phyloP scores from a whole-genome alignment of 2,888 invertebrate genomes.

The Gastrophysa polygoni region DNA sequence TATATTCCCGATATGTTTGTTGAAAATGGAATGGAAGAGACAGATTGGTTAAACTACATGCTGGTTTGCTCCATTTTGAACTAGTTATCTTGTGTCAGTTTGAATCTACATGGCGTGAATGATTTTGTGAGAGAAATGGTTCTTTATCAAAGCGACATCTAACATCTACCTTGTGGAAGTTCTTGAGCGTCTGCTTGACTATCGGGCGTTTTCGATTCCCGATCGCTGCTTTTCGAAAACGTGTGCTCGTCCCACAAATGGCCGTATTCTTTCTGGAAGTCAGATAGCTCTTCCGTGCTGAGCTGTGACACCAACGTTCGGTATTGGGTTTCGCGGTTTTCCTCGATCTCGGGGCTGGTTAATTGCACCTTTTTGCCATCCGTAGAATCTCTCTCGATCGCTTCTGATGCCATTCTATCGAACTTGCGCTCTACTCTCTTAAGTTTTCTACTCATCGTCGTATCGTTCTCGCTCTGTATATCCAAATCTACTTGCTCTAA shows the following conservation, averaged over 20 bases:
- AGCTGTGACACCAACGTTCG: constrained; percentile 60
- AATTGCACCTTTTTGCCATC: constrained; percentile 48
- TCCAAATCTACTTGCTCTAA: constrained; percentile 49
- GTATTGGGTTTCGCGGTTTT: constrained; percentile 56
- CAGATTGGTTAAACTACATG: constrained; percentile 29
- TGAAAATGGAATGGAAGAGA: constrained; percentile 26
- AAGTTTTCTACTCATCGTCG: constrained; percentile 54
- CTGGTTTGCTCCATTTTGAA: constrained; percentile 23
- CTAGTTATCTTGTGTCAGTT: constrained; percentile 36
- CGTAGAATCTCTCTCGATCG: constrained; percentile 52
- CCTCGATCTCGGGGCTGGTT: constrained; percentile 53
- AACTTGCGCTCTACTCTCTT: constrained; percentile 60
- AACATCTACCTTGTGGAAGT: constrained; percentile 59
- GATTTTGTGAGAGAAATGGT: constrained; percentile 38
- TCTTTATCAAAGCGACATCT: constrained; percentile 48
- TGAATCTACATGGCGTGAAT: constrained; percentile 43
- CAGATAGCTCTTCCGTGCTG: constrained; percentile 61
- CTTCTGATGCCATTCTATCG: constrained; percentile 61
- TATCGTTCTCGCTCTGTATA: constrained; percentile 37
- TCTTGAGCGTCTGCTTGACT: constrained; percentile 58
- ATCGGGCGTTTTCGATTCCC: constrained; percentile 58
- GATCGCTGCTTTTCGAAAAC: constrained; percentile 57
- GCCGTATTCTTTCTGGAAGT: constrained; percentile 59
- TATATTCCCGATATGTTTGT: constrained; percentile 57
- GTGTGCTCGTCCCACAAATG: constrained; percentile 60